Base-by-base conservation (phyloP, 2,797 vertebrate species). In the Psittacula derbiana region DNA sequence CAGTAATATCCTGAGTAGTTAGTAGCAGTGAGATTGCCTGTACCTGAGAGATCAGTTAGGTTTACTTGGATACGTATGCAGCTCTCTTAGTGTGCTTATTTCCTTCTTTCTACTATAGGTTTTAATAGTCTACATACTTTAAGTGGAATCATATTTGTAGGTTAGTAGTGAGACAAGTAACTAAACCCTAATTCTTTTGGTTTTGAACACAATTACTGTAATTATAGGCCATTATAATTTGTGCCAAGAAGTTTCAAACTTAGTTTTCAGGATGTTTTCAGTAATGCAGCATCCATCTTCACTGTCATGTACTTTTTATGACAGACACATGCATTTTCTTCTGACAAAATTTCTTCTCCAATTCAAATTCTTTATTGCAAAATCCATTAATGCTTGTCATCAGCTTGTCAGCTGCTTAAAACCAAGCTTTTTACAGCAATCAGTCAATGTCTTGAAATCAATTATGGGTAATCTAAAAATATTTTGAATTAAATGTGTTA, bases 381-480 rank as follows among this genome's bases (percentile, higher is more conserved):
- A 96, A 95, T 86, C 92, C 95, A 95, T 95, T 95, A 95, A 75
- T 88, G 49, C 88, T 93, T 94, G 93, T 95, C 94, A 96, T 58
- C 86, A 75, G 80, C 70, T 90, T 96, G 95, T 97, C 94, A 96
- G 50, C 31, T 88, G 65, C 80, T 81, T 60, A 90, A 97, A 96
- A 31, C 50, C 73, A 92, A 81, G 62, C 73, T 75, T 93, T 90
- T 95, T 90, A 86, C 62, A 93, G 88, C 70, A 72, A 74, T 96
- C 92, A 90, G 58, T 95, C 95, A 97, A 81, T 92, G 90, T 88
- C 96, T 81, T 70, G 18, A 81, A 95, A 93, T 93, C 94, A 94
- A 55, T 93, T 93, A 79, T 31, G 14, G 40, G 20, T 47, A 93
- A 90, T 79, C 88, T 90, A 95, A 95, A 95, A 92, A 90, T 95